A percentile compares a stretch with the other conserved stretches of the same genome.
Evolutionary conservation across 2,797 vertebrate genomes (phyloP).

Genomic region (Margarornis squamiger): DNA sequence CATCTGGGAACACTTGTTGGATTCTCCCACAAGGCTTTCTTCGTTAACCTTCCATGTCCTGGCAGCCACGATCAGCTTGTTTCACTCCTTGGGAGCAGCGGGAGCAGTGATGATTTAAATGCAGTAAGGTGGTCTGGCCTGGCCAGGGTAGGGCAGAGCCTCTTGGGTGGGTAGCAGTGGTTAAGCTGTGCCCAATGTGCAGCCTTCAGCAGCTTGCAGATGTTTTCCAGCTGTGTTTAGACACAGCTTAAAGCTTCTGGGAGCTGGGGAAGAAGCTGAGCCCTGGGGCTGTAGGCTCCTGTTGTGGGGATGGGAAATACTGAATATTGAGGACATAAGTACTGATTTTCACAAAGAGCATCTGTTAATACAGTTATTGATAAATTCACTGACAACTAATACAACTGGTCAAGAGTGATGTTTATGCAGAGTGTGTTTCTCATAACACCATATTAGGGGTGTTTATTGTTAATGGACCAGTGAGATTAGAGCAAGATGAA

Average conservation of each 20-base stretch:
- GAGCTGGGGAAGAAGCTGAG: not conserved
- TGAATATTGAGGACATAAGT: not conserved
- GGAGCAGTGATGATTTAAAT: not conserved
- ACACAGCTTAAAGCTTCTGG: not conserved
- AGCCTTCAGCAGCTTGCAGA: not conserved
- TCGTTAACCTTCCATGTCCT: not conserved
- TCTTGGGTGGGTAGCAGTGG: not conserved
- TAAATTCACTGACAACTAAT: not conserved
- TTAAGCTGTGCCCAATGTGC: fast-evolving
- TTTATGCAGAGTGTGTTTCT: not conserved
- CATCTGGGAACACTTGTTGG: not conserved
- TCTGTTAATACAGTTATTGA: not conserved
- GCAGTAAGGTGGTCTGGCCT: too few relatives aligned
- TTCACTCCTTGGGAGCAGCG: not conserved
- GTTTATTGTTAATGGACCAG: not conserved
- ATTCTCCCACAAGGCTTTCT: not conserved
- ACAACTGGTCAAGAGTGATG: not conserved
- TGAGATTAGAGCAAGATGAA: not conserved
- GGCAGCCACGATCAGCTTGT: not conserved
- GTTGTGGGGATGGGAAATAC: not conserved
- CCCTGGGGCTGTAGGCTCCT: not conserved
- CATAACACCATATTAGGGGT: not conserved
- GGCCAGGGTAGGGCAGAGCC: fast-evolving
- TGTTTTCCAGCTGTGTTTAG: not conserved
- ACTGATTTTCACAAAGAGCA: not conserved